A percentile compares a stretch with the other conserved stretches of the same genome.
Conservation (phyloP, 2,797 vertebrate genomes). For the Myotis myotis region DNA sequence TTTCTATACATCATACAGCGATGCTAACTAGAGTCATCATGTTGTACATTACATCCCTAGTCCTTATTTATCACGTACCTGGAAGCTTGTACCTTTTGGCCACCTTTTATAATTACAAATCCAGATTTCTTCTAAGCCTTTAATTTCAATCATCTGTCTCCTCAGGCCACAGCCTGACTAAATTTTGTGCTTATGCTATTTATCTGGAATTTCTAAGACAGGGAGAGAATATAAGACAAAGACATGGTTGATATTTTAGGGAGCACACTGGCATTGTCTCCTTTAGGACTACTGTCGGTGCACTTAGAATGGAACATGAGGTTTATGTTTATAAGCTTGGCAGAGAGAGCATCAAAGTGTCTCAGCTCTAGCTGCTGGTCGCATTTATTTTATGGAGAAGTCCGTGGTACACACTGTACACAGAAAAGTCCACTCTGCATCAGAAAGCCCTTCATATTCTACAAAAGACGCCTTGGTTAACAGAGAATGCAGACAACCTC, state of each 20-base stretch:
- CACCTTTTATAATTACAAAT: constrained; percentile 49
- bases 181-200: not conserved
- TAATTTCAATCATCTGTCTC: constrained; percentile 41
- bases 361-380: not conserved
- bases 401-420: not conserved
- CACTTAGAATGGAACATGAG: constrained; percentile 26
- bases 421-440: not conserved
- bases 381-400: constrained; percentile 4
- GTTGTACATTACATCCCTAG: not conserved
- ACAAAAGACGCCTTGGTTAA: not conserved
- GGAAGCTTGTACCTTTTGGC: not conserved
- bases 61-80: not conserved
- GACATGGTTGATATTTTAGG: not conserved
- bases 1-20: not conserved
- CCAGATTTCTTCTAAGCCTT: constrained; percentile 23
- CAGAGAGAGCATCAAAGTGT: not conserved
- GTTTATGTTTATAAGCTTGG: constrained; percentile 5
- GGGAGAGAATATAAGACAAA: not conserved
- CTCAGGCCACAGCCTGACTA: not conserved
- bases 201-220: constrained; percentile 13
- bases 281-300: not conserved
- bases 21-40: not conserved
- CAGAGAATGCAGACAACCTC: not conserved
- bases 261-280: not conserved
- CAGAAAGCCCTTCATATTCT: not conserved